Evolutionary conservation across 1,140 invertebrate genomes (phyloP).

Genomic region (Magallana gigas): DNA sequence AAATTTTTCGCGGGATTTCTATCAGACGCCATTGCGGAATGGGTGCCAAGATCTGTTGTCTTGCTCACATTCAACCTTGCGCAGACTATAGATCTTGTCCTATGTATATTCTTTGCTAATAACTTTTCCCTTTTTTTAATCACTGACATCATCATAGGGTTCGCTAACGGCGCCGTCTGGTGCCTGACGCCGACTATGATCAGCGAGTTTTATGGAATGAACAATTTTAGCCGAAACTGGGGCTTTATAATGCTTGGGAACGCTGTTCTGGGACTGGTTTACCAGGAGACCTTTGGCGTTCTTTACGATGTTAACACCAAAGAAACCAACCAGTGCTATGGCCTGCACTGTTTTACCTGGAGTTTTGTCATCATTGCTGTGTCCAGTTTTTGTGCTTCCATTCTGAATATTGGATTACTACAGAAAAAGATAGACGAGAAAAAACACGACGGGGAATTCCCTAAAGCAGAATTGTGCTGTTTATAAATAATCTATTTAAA

Average conservation of each 20-base stretch:
- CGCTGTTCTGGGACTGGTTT: constrained; percentile 62
- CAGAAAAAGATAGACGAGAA: constrained; percentile 48
- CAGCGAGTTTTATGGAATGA: constrained; percentile 71
- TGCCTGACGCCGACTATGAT: constrained; percentile 72
- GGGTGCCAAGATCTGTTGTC: constrained; percentile 65
- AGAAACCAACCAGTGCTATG: constrained; percentile 62
- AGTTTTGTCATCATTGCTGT: constrained; percentile 65
- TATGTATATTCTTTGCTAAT: constrained; percentile 67
- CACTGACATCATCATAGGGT: constrained; percentile 62
- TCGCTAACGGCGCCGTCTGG: constrained; percentile 72
- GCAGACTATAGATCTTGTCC: constrained; percentile 63
- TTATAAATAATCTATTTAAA: background rate
- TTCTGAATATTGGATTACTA: constrained; percentile 66
- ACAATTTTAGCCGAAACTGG: constrained; percentile 72
- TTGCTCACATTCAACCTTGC: constrained; percentile 62
- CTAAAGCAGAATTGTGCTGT: constrained; percentile 27
- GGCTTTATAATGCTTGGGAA: constrained; percentile 69
- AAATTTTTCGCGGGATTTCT: constrained; percentile 68
- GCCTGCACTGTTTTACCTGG: constrained; percentile 66
- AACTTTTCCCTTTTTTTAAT: constrained; percentile 61
- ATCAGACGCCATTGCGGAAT: constrained; percentile 65
- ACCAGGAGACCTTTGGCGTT: constrained; percentile 66
- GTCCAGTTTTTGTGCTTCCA: constrained; percentile 61
- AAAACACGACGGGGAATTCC: constrained; percentile 31
- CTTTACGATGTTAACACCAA: constrained; percentile 63